These are phyloP conservation scores for Sialis lutaria DNA, from an alignment of 2,888 invertebrate genomes.

Conservation along the genomic window DNA sequence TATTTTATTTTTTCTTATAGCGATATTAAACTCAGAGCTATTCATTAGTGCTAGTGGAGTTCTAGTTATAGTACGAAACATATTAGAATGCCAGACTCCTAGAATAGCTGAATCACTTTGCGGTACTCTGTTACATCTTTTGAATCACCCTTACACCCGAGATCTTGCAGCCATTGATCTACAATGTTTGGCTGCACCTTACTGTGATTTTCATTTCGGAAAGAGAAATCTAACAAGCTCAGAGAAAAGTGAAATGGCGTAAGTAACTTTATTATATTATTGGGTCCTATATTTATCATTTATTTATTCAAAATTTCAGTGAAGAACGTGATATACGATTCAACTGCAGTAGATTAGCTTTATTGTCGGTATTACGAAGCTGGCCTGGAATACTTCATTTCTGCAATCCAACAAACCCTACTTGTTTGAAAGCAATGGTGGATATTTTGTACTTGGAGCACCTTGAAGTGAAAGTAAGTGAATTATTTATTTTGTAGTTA, in stretches of 20 bases:
- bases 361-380: constrained; percentile 71
- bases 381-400: constrained; percentile 85
- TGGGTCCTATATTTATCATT: neutral
- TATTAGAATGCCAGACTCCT: constrained; percentile 73
- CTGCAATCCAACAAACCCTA: constrained; percentile 58
- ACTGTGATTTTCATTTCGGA: constrained; percentile 77
- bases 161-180: constrained; percentile 60
- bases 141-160: constrained; percentile 71
- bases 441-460: constrained; percentile 72
- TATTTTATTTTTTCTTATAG: constrained; percentile 21
- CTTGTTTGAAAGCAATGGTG: constrained; percentile 61
- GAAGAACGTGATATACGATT: constrained; percentile 68
- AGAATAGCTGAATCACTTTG: constrained; percentile 82
- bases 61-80: constrained; percentile 61
- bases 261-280: neutral
- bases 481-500: neutral
- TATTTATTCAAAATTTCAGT: constrained; percentile 20
- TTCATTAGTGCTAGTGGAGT: constrained; percentile 73
- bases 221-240: neutral
- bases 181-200: constrained; percentile 78
- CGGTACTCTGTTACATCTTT: constrained; percentile 67
- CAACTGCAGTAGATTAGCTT: constrained; percentile 66
- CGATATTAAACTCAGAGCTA: constrained; percentile 64
- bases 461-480: constrained; percentile 65
- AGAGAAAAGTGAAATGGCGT: neutral